Evolutionary conservation across 2,888 invertebrate genomes (phyloP).

Genomic region (Acheta domesticus): DNA sequence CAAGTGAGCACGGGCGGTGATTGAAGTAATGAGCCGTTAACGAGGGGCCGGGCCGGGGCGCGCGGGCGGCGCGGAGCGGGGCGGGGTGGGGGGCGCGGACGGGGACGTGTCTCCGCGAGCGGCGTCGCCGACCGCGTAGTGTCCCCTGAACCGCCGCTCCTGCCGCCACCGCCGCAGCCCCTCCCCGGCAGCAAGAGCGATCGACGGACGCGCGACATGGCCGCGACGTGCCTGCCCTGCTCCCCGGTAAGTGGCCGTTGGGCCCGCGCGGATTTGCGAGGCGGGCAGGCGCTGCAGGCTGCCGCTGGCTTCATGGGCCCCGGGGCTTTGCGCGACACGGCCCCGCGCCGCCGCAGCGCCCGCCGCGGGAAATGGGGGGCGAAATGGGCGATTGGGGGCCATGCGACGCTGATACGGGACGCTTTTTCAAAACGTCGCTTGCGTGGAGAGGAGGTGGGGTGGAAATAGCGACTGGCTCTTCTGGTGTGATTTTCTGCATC

Average conservation of each 20-base stretch:
- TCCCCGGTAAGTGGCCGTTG: not conserved
- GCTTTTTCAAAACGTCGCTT: too few species aligned
- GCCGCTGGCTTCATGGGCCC: too few species aligned
- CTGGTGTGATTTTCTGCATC: too few species aligned
- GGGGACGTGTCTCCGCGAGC: not conserved
- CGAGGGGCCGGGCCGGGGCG: not conserved
- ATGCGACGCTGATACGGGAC: too few species aligned
- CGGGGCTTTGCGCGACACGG: too few species aligned
- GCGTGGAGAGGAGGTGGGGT: too few species aligned
- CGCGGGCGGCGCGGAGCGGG: not conserved
- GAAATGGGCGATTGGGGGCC: too few species aligned
- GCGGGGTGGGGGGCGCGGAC: not conserved
- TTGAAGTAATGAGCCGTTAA: constrained; percentile 18
- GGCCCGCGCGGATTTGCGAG: too few species aligned
- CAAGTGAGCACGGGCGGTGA: constrained; percentile 18
- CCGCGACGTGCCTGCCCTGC: not conserved
- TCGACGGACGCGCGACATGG: not conserved
- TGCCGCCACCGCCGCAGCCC: not conserved
- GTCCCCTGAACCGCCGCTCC: not conserved
- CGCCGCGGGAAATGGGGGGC: too few species aligned
- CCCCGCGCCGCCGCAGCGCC: too few species aligned
- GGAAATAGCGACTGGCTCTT: too few species aligned
- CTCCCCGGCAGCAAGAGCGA: not conserved
- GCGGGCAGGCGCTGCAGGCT: too few species aligned
- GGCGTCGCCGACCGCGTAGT: not conserved